phyloP scores from a whole-genome alignment of 2,888 invertebrate genomes.

The Thymelicus lineola region DNA sequence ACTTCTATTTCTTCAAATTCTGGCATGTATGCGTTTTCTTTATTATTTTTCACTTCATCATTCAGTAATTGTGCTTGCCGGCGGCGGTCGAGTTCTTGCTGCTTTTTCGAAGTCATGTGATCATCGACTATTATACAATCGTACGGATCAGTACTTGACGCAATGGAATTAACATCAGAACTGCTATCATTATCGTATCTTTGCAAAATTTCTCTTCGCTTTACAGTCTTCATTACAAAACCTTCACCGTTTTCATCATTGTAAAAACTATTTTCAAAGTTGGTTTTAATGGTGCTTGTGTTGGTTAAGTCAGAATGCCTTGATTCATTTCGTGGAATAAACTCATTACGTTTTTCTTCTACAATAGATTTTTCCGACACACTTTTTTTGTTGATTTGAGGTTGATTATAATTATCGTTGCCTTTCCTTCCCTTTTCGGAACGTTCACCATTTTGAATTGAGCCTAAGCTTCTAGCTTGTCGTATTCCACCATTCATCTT shows the following conservation, averaged over 20 bases:
- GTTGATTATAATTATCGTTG: conserved; percentile 63
- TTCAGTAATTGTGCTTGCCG: conserved; percentile 71
- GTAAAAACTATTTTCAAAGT: conserved; percentile 88
- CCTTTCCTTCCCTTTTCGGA: conserved; percentile 62
- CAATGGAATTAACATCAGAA: conserved; percentile 87
- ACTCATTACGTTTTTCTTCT: conserved; percentile 77
- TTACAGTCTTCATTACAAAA: conserved; percentile 89
- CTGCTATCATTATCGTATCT: conserved; percentile 88
- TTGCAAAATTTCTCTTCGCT: conserved; percentile 89
- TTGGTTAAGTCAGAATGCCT: conserved; percentile 79
- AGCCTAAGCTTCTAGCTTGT: conserved; percentile 78
- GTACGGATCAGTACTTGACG: conserved; percentile 90
- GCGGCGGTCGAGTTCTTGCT: conserved; percentile 72
- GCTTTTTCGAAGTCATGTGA: conserved; percentile 85
- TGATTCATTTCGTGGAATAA: conserved; percentile 73
- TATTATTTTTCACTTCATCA: conserved; percentile 71
- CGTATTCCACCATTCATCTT: conserved; percentile 74
- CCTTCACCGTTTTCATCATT: conserved; percentile 88
- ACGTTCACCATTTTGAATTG: conserved; percentile 75
- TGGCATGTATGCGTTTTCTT: conserved; percentile 78
- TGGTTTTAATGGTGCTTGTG: conserved; percentile 81
- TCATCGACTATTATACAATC: conserved; percentile 95
- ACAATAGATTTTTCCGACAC: conserved; percentile 75
- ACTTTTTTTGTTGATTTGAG: conserved; percentile 73
- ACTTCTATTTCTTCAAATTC: conserved; percentile 83